Conservation (phyloP, 23 tunicate genomes). For the Corella eumyota region DNA sequence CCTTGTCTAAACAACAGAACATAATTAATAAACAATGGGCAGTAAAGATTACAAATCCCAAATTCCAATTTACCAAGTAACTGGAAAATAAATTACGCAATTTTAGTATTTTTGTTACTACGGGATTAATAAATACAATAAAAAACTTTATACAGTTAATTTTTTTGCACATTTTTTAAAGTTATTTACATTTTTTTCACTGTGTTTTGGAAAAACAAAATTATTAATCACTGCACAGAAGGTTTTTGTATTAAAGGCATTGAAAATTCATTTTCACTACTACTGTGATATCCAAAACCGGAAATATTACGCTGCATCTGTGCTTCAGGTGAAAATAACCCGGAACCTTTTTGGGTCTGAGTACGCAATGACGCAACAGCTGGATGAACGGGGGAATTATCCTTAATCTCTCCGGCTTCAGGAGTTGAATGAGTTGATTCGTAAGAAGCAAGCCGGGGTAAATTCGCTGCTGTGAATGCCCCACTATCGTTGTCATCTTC, state of each 20-base stretch:
- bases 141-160: background rate
- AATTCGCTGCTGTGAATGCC: background rate
- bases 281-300: constrained; percentile 39
- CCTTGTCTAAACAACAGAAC: too few relatives aligned
- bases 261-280: constrained; percentile 23
- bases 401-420: constrained; percentile 31
- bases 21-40: too few relatives aligned
- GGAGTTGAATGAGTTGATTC: constrained; percentile 27
- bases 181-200: background rate
- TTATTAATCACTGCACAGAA: constrained; percentile 2
- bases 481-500: constrained; percentile 21
- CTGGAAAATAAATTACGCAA: too few relatives aligned
- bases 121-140: too few relatives aligned
- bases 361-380: background rate
- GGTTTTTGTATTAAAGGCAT: constrained; percentile 12
- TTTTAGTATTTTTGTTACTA: too few relatives aligned
- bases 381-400: constrained; percentile 13
- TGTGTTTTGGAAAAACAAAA: background rate
- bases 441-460: background rate
- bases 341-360: constrained; percentile 8
- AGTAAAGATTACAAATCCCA: too few relatives aligned
- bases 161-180: background rate
- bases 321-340: constrained; percentile 36
- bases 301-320: constrained; percentile 13
- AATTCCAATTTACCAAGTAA: too few relatives aligned